phyloP scores from a whole-genome alignment of 2,888 invertebrate species.

The Lamellibrachia satsuma region DNA sequence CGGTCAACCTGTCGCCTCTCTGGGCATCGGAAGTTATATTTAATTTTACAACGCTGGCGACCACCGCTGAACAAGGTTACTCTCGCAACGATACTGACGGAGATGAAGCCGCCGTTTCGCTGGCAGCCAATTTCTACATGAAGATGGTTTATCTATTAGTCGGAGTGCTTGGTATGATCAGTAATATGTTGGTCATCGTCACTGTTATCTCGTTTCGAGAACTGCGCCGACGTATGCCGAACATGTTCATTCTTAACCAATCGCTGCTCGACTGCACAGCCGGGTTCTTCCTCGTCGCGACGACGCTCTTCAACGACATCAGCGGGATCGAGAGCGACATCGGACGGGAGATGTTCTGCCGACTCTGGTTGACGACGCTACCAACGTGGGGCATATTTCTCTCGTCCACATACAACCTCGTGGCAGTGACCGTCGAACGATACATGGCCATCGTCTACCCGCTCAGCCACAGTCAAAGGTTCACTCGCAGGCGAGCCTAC shows the following conservation, averaged over 20 bases:
- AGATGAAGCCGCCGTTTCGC: background rate
- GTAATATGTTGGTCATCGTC: slow-evolving; percentile 34
- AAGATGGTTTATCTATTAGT: slow-evolving; percentile 29
- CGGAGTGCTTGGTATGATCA: slow-evolving; percentile 33
- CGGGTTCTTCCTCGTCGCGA: slow-evolving; percentile 33
- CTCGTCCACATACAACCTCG: slow-evolving; percentile 36
- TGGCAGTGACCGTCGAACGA: slow-evolving; percentile 37
- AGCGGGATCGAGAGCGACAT: background rate
- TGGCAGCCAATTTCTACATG: background rate
- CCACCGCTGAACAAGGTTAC: background rate
- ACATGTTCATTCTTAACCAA: slow-evolving; percentile 39
- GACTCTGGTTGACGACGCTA: slow-evolving; percentile 32
- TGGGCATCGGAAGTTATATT: background rate
- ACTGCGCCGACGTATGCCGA: slow-evolving; percentile 33
- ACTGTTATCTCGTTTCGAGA: slow-evolving; percentile 28
- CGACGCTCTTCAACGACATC: slow-evolving; percentile 24
- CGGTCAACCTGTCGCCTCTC: background rate
- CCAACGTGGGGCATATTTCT: slow-evolving; percentile 32
- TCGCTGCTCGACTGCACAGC: slow-evolving; percentile 35
- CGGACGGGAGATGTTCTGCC: slow-evolving; percentile 31
- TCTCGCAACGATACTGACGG: background rate
- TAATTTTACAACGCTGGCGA: background rate
- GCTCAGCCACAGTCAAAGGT: slow-evolving; percentile 31
- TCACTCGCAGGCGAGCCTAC: slow-evolving; percentile 22
- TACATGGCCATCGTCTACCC: slow-evolving; percentile 37